Conservation (phyloP, 2,797 vertebrate genomes). For the Cheracebus regulus region DNA sequence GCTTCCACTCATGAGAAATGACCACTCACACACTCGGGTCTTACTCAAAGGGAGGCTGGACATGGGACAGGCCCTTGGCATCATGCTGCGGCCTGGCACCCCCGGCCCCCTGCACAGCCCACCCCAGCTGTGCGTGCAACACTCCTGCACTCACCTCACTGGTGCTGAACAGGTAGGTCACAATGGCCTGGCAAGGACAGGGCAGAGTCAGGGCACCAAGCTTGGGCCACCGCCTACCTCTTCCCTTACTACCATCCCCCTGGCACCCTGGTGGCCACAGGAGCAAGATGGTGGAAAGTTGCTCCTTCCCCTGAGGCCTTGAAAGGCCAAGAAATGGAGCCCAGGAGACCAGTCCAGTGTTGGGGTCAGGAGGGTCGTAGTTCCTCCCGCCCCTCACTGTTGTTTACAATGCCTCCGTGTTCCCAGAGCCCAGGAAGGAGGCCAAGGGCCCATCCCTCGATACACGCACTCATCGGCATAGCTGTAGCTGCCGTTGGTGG, state of each 20-base stretch:
- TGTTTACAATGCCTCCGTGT: background rate
- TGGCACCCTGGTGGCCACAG: background rate
- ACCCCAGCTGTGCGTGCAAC: background rate
- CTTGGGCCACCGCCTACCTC: background rate
- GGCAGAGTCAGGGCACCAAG: background rate
- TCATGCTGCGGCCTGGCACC: background rate
- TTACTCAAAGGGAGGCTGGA: background rate
- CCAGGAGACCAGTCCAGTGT: background rate
- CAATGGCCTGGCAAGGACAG: conserved; percentile 85
- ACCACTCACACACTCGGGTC: background rate
- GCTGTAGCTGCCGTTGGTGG: conserved; percentile 91
- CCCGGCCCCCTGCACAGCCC: background rate
- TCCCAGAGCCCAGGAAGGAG: background rate
- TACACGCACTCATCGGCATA: conserved; percentile 87
- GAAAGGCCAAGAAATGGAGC: background rate
- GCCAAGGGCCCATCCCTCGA: too few species aligned
- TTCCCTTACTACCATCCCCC: background rate
- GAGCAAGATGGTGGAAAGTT: background rate
- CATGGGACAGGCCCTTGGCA: background rate
- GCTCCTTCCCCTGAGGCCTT: background rate
- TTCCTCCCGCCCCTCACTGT: background rate
- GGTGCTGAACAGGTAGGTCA: conserved; percentile 90
- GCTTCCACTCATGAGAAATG: background rate
- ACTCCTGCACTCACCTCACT: conserved; percentile 66
- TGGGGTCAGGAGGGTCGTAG: background rate